Percentiles rank a stretch among this genome's conserved stretches.
Conservation (phyloP, 1,140 invertebrate genomes). For the Gonatopus flavifemur region DNA sequence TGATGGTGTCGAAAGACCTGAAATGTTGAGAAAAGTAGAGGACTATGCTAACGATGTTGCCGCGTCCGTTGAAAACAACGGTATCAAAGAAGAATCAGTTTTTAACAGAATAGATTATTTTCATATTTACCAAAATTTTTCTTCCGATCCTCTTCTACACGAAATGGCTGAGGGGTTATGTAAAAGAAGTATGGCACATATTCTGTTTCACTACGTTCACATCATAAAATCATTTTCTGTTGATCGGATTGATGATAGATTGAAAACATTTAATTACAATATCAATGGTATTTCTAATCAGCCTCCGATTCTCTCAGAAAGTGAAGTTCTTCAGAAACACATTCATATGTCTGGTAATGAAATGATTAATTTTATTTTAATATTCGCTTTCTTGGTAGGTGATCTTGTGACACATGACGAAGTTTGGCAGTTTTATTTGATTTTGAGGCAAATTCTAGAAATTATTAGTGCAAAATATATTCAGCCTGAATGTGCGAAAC, state of each 20-base stretch:
- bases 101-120: background rate
- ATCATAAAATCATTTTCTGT: too few species aligned
- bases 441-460: constrained; percentile 3
- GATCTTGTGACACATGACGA: constrained; percentile 7
- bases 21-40: too few species aligned
- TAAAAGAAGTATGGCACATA: too few species aligned
- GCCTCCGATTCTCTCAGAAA: background rate
- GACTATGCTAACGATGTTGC: too few species aligned
- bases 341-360: constrained; percentile 13
- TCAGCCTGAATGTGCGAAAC: background rate
- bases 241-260: too few species aligned
- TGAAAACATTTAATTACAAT: too few species aligned
- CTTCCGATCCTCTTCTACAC: background rate
- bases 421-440: constrained; percentile 10
- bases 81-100: background rate
- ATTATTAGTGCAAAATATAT: background rate
- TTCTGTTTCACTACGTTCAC: too few species aligned
- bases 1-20: too few species aligned
- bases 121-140: constrained; percentile 1
- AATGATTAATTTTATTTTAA: constrained; percentile 13
- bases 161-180: constrained; percentile 2
- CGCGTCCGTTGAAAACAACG: too few species aligned
- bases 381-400: constrained; percentile 12
- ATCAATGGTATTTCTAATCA: constrained; percentile 6
- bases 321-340: constrained; percentile 1